These are phyloP conservation scores for Thamnophis sirtalis DNA, from an alignment of 2,113 vertebrate genomes.

Conservation along the genomic window DNA sequence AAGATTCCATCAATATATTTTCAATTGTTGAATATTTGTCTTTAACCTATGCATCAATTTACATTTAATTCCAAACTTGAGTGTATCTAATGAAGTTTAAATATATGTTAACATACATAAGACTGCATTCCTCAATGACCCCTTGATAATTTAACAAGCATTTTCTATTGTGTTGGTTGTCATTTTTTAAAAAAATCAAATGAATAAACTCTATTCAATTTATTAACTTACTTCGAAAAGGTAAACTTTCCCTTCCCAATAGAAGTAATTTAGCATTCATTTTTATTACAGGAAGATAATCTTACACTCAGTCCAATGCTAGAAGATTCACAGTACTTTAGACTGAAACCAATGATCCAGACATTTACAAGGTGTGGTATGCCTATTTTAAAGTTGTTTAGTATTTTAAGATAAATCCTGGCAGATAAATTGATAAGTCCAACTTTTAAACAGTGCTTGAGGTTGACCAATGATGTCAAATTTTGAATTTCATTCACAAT, in stretches of 20 bases:
- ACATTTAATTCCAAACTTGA: not conserved
- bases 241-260: not conserved
- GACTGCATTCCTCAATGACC: not conserved
- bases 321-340: not conserved
- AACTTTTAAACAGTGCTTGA: not conserved
- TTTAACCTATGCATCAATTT: not conserved
- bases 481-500: not conserved
- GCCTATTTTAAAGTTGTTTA: not conserved
- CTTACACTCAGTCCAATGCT: not conserved
- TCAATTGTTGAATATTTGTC: not conserved
- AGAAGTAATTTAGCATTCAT: not conserved
- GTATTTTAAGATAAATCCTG: not conserved
- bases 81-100: not conserved
- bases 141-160: not conserved
- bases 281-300: not conserved
- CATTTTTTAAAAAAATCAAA: not conserved
- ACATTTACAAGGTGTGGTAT: not conserved
- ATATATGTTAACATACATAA: not conserved
- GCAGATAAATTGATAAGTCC: not conserved
- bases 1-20: constrained; percentile 4
- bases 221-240: not conserved
- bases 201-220: not conserved
- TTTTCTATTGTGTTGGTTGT: not conserved
- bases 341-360: not conserved
- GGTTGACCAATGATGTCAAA: not conserved